These are phyloP conservation scores for Agelastica alni DNA, from an alignment of 2,888 invertebrate genomes.

Conservation along the genomic window DNA sequence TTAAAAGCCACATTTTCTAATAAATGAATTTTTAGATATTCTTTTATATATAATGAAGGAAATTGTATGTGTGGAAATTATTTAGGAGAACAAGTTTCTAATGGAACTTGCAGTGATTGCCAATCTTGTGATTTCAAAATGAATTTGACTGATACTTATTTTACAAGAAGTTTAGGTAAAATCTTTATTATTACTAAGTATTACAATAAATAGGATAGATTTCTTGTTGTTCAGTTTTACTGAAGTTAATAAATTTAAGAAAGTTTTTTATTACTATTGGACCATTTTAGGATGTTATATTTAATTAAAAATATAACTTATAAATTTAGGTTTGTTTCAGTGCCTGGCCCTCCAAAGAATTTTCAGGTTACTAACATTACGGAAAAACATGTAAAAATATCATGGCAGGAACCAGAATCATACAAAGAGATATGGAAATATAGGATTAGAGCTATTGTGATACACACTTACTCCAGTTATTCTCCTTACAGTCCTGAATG, in stretches of 20 bases:
- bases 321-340: conserved; percentile 48
- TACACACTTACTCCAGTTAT: conserved; percentile 64
- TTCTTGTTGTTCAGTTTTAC: too few relatives aligned
- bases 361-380: conserved; percentile 64
- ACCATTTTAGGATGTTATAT: too few relatives aligned
- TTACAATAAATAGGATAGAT: too few relatives aligned
- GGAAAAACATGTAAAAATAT: conserved; percentile 65
- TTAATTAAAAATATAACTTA: background rate
- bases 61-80: conserved; percentile 48
- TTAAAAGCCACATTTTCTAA: background rate
- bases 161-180: conserved; percentile 47
- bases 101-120: conserved; percentile 40
- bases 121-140: conserved; percentile 36
- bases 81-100: conserved; percentile 45
- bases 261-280: background rate
- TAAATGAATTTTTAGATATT: conserved; percentile 41
- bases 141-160: conserved; percentile 44
- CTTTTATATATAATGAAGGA: conserved; percentile 38
- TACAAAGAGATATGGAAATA: conserved; percentile 62
- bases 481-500: conserved; percentile 61
- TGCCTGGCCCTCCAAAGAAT: conserved; percentile 72
- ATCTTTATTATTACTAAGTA: too few relatives aligned
- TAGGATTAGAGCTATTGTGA: conserved; percentile 60
- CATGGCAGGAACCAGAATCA: conserved; percentile 64
- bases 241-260: too few relatives aligned